Evolutionary conservation across 2,797 vertebrate genomes (phyloP).

Genomic region (Uromys caudimaculatus): DNA sequence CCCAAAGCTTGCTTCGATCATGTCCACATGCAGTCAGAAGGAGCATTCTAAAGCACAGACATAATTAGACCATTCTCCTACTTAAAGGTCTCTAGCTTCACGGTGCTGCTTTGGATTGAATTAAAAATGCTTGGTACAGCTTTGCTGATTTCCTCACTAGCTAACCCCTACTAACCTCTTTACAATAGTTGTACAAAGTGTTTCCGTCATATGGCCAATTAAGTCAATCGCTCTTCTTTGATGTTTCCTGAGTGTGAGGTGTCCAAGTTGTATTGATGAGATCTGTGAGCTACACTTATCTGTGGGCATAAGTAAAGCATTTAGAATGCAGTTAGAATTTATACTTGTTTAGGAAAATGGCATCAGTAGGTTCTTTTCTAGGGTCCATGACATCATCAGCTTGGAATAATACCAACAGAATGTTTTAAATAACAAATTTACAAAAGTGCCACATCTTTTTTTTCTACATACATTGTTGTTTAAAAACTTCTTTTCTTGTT

Average conservation of each 20-base stretch:
- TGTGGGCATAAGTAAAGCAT: not conserved
- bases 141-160: not conserved
- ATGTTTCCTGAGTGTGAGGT: not conserved
- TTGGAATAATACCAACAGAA: not conserved
- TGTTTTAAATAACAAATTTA: not conserved
- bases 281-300: not conserved
- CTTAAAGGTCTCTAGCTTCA: not conserved
- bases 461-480: not conserved
- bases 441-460: not conserved
- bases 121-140: conserved; percentile 16
- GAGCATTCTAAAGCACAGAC: conserved; percentile 32
- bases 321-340: not conserved
- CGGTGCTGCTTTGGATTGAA: not conserved
- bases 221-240: not conserved
- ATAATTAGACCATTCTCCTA: not conserved
- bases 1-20: not conserved
- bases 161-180: not conserved
- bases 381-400: not conserved
- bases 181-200: not conserved
- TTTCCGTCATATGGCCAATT: not conserved
- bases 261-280: not conserved
- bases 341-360: not conserved
- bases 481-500: conserved; percentile 33
- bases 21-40: not conserved
- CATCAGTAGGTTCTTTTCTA: not conserved